Evolutionary conservation across 1,140 invertebrate genomes (phyloP), one percentile per base, ranked within the genome.

Genomic region (Mylabris phalerata): DNA sequence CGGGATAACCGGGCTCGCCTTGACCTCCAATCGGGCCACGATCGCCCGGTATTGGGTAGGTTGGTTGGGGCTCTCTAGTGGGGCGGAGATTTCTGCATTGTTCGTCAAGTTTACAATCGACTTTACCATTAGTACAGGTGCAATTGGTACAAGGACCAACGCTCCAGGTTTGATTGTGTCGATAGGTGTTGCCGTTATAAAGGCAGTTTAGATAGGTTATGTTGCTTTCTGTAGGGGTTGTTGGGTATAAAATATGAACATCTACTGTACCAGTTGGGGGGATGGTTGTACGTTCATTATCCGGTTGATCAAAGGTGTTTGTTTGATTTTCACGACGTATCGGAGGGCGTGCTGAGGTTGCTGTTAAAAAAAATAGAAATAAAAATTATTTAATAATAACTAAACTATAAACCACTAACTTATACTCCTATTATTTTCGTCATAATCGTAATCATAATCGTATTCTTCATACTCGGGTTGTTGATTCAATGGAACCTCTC

Each of bases 91-190:
- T 48, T 66, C 54, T 61, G 57, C 74, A 78, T 11, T 55, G 67
- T 5, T 67, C 59, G 48, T 65, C 72, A 25, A 71, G 71, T 41
- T 68, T 64, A 61, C 86, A 88, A 52, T 79, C 79, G 32, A 84
- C 78, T 24, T 77, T 73, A 4, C 83, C 81, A 9, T 66, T 60
- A 42, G 67, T 71, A 66, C 86, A 89, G 47, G 75, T 75, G 67
- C 86, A 88, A 24, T 79, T 74, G 0, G 82, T 83, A 71, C 86
- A 88, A 55, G 77, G 76, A 68, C 84, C 81, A 4, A 81, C 75
- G 62, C 77, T 78, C 84, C 84, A 86, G 42, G 75, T 75, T 55
- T 84, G 79, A 9, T 83, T 82, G 51, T 87, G 82, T 2, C 75
- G 70, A 71, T 84, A 86, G 48, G 69, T 72, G 60, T 75, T 68